These are phyloP conservation scores for Rhagoletis pomonella DNA, from an alignment of 1,140 invertebrate genomes.

Conservation along the genomic window DNA sequence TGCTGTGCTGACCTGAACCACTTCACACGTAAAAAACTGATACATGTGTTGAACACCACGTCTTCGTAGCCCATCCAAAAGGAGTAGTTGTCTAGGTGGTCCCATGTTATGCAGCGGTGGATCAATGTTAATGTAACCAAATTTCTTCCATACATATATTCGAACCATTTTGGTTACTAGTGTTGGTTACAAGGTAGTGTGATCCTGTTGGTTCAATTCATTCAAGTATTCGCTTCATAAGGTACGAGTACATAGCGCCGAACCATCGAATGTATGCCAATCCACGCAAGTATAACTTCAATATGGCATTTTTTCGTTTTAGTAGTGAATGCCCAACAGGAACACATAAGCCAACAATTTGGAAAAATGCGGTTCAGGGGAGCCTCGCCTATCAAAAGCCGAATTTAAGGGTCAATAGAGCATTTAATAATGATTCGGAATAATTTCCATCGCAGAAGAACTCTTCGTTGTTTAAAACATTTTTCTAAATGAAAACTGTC, in stretches of 20 bases:
- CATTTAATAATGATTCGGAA: too few relatives aligned
- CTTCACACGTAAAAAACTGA: too few relatives aligned
- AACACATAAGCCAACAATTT: too few relatives aligned
- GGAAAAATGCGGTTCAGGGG: too few relatives aligned
- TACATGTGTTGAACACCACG: neutral
- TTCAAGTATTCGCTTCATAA: slow-evolving; percentile 10
- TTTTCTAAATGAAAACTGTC: too few relatives aligned
- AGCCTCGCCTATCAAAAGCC: too few relatives aligned
- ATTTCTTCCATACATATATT: neutral
- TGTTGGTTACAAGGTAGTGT: neutral
- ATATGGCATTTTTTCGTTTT: neutral
- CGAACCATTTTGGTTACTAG: neutral
- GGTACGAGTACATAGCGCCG: slow-evolving; percentile 13
- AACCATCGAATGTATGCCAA: neutral
- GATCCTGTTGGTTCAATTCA: slow-evolving; percentile 14
- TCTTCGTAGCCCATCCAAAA: neutral
- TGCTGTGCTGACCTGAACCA: too few relatives aligned
- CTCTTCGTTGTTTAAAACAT: too few relatives aligned
- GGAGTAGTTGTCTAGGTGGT: too few relatives aligned
- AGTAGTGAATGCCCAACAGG: neutral
- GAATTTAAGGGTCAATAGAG: too few relatives aligned
- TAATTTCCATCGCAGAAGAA: too few relatives aligned
- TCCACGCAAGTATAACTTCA: slow-evolving; percentile 9
- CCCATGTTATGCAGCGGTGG: neutral
- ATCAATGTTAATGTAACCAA: too few relatives aligned